Conservation (phyloP, 2,113 vertebrate species). For the Pedetes capensis region DNA sequence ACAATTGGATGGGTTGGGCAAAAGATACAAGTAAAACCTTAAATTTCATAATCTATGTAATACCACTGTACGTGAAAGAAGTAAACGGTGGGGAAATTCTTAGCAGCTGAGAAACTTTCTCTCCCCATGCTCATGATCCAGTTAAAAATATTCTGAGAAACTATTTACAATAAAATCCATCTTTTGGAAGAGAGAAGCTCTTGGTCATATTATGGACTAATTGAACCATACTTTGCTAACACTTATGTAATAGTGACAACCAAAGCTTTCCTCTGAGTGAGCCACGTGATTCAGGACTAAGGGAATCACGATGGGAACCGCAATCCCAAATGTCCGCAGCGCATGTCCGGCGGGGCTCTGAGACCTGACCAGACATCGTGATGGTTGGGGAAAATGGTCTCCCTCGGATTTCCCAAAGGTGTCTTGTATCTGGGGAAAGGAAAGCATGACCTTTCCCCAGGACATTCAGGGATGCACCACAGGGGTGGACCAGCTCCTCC, state of each 20-base stretch:
- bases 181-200: conserved; percentile 66
- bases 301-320: not conserved
- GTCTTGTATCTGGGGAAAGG: conserved; percentile 13
- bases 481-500: not conserved
- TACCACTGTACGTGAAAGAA: conserved; percentile 76
- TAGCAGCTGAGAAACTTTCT: conserved; percentile 80
- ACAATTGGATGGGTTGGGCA: conserved; percentile 46
- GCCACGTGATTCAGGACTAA: not conserved
- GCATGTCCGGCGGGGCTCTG: not conserved
- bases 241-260: conserved; percentile 65
- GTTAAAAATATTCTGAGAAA: conserved; percentile 74
- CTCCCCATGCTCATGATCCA: conserved; percentile 73
- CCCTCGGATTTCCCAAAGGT: not conserved
- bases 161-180: conserved; percentile 78
- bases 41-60: conserved; percentile 42
- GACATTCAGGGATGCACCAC: not conserved
- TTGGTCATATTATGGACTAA: conserved; percentile 44
- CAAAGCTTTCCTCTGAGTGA: conserved; percentile 51
- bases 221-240: conserved; percentile 73
- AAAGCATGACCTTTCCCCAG: not conserved
- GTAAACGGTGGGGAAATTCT: conserved; percentile 63
- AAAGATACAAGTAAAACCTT: conserved; percentile 76
- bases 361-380: not conserved
- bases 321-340: conserved; percentile 45
- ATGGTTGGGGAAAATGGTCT: not conserved